Evolutionary conservation across 2,888 invertebrate genomes (phyloP), one percentile per base, ranked within the genome.

Genomic region (Luffia ferchaultella): DNA sequence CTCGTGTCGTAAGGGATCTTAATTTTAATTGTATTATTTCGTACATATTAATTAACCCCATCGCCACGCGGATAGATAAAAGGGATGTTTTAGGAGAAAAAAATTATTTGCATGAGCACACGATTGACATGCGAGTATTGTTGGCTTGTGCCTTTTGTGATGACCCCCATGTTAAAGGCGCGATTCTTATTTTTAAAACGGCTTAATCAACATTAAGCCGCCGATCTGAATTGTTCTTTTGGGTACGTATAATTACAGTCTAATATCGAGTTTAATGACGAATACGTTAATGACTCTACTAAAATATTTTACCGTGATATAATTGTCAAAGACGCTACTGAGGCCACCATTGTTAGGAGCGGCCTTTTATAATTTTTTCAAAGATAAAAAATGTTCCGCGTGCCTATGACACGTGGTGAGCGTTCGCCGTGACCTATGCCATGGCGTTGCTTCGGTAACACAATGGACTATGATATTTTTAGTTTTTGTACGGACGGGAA

Each of bases 311-410:
- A 59, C 68, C 60, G 62, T 64, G 73, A 78, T 76, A 82, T 82
- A 82, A 82, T 83, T 83, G 82, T 83, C 80, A 82, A 83, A 83
- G 83, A 83, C 82, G 83, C 83, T 83, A 83, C 83, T 75, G 77
- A 76, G 69, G 69, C 61, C 64, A 45, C 76, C 67, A 78, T 83
- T 83, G 82, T 83, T 73, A 68, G 64, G 57, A 67, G 66, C 70
- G 75, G 73, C 67, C 82, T 78, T 83, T 82, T 77, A 80, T 78
- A 77, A 73, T 75, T 77, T 79, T 80, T 79, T 76, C 59, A 73
- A 76, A 77, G 78, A 82, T 80, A 83, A 82, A 83, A 82, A 83
- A 75, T 72, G 79, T 80, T 79, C 77, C 74, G 80, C 82, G 76
- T 83, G 83, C 76, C 80, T 65, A 73, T 82, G 83, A 79, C 83